These are phyloP conservation scores for Mimumesa dahlbomi DNA, from an alignment of 2,888 invertebrate species.

Conservation along the genomic window DNA sequence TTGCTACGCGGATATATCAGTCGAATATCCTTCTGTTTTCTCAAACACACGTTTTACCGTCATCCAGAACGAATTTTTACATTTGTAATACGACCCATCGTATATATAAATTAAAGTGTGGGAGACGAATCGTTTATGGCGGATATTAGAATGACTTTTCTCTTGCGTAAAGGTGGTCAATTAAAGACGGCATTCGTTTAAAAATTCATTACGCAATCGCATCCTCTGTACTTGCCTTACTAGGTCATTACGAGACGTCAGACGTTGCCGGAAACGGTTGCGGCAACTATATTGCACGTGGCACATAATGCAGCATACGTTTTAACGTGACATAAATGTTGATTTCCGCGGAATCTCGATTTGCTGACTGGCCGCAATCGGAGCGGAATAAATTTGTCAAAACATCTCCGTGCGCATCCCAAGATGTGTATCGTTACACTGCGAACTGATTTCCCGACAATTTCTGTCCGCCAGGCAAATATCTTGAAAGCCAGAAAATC, in stretches of 20 bases:
- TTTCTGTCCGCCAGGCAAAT: background rate
- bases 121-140: too few species aligned
- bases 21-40: too few species aligned
- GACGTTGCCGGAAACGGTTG: background rate
- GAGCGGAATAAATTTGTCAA: background rate
- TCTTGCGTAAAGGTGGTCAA: too few species aligned
- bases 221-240: background rate
- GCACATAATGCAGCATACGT: background rate
- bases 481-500: background rate
- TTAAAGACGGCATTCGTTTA: too few species aligned
- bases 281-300: background rate
- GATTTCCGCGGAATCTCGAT: background rate
- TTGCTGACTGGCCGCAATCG: background rate
- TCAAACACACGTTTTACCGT: too few species aligned
- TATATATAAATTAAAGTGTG: too few species aligned
- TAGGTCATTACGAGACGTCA: background rate
- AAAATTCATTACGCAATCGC: background rate
- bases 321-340: background rate
- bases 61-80: too few species aligned
- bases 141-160: too few species aligned
- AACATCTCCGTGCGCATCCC: background rate
- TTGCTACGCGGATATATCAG: too few species aligned
- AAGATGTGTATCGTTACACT: too few species aligned
- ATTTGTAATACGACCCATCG: too few species aligned
- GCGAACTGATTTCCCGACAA: too few species aligned